Conservation (phyloP, 2,113 vertebrate genomes). For the Ardeotis arabs region DNA sequence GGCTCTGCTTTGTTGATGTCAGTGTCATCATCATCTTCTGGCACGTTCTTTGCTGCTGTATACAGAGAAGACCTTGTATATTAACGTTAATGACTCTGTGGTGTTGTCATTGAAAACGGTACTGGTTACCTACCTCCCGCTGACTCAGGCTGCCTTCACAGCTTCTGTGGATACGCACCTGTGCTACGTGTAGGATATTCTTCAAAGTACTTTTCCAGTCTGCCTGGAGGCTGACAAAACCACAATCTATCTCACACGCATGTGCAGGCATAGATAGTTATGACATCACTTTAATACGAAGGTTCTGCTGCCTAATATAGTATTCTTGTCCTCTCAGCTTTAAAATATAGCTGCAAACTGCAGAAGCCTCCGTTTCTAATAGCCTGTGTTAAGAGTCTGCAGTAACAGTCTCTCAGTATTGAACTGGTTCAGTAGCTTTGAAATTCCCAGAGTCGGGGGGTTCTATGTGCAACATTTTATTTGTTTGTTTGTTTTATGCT, state of each 20-base stretch:
- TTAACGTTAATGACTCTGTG: background rate
- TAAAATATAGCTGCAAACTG: background rate
- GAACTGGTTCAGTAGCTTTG: background rate
- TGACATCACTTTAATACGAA: background rate
- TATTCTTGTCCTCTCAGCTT: background rate
- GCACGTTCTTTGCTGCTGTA: background rate
- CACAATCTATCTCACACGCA: background rate
- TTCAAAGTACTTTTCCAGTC: background rate
- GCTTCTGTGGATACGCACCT: background rate
- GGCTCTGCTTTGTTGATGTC: background rate
- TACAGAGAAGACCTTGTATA: background rate
- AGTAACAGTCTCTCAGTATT: background rate
- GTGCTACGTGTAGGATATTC: background rate
- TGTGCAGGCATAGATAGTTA: background rate
- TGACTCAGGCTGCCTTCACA: background rate
- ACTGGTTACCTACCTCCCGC: background rate
- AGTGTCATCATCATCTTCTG: background rate
- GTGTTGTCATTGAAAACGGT: background rate
- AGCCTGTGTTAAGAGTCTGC: background rate
- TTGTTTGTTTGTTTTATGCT: constrained; percentile 16
- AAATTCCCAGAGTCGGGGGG: background rate
- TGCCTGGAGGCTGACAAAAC: background rate
- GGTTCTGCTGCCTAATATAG: background rate
- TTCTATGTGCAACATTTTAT: background rate
- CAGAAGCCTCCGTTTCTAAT: background rate